Evolutionary conservation across 2,888 invertebrate species (phyloP).

Genomic region (Microctonus hyperodae): DNA sequence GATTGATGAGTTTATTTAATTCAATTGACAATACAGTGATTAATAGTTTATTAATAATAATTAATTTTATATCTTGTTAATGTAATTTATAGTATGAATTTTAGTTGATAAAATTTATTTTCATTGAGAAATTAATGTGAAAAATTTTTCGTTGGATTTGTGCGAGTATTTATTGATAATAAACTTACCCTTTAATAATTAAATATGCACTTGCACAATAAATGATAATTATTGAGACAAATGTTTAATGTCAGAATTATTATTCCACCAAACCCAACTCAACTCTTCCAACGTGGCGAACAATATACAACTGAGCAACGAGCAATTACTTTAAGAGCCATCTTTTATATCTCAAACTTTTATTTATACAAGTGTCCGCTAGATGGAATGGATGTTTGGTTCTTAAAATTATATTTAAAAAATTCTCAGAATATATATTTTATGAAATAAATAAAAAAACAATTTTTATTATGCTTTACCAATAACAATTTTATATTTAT

Average conservation of each 20-base stretch:
- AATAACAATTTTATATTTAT: too few relatives aligned
- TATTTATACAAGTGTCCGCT: too few relatives aligned
- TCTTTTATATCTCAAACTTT: neutral
- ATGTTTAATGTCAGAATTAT: constrained; percentile 38
- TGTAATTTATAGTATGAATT: neutral
- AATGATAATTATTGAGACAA: constrained; percentile 8
- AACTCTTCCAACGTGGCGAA: constrained; percentile 61
- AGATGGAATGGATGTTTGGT: too few relatives aligned
- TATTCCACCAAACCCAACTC: constrained; percentile 37
- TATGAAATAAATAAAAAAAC: too few relatives aligned
- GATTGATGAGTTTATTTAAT: neutral
- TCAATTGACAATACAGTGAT: neutral
- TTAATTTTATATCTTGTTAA: neutral
- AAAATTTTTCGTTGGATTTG: neutral
- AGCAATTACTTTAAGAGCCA: neutral
- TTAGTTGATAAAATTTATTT: neutral
- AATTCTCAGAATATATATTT: too few relatives aligned
- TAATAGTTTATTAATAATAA: neutral
- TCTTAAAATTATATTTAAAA: too few relatives aligned
- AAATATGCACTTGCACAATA: neutral
- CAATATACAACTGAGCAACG: constrained; percentile 31
- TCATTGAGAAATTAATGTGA: neutral
- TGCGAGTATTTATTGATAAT: neutral
- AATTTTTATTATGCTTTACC: too few relatives aligned
- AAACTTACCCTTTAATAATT: neutral